Conservation (phyloP, 2,888 invertebrate species). For the Cheilosia vulpina region DNA sequence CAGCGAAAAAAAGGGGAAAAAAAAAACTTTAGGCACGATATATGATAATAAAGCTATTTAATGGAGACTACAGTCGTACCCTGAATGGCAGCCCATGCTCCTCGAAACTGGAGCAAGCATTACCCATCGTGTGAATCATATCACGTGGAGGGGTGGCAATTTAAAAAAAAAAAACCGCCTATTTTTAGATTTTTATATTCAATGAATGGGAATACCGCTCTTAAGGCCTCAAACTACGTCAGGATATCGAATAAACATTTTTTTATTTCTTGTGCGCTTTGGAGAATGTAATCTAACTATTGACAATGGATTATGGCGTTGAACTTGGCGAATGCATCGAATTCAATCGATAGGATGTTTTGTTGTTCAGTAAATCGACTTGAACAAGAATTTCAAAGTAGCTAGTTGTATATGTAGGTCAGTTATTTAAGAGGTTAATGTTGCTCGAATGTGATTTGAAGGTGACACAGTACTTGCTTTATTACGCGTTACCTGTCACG, state of each 20-base stretch:
- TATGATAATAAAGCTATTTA: conserved; percentile 49
- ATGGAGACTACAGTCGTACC: background rate
- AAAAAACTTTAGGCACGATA: conserved; percentile 3
- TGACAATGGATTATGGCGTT: background rate
- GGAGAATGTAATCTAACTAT: background rate
- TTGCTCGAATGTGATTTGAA: too few species aligned
- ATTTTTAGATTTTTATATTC: conserved; percentile 32
- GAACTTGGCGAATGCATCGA: background rate
- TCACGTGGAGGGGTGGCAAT: conserved; percentile 8
- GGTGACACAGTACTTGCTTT: too few species aligned
- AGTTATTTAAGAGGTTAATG: too few species aligned
- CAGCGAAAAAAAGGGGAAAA: background rate
- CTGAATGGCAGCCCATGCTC: conserved; percentile 18
- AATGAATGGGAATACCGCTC: conserved; percentile 17
- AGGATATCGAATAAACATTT: conserved; percentile 54
- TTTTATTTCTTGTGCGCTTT: background rate
- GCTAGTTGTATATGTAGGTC: too few species aligned
- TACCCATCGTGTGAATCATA: conserved; percentile 12
- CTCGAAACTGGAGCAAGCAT: conserved; percentile 2
- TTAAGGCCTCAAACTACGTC: conserved; percentile 41
- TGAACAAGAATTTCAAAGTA: too few species aligned
- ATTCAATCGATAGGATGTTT: background rate
- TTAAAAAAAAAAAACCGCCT: conserved; percentile 5
- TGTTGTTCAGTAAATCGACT: too few species aligned
- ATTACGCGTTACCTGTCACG: too few species aligned